Base-by-base conservation (phyloP, 2,113 vertebrate genomes). In the Brachypodius melanocephalos region DNA sequence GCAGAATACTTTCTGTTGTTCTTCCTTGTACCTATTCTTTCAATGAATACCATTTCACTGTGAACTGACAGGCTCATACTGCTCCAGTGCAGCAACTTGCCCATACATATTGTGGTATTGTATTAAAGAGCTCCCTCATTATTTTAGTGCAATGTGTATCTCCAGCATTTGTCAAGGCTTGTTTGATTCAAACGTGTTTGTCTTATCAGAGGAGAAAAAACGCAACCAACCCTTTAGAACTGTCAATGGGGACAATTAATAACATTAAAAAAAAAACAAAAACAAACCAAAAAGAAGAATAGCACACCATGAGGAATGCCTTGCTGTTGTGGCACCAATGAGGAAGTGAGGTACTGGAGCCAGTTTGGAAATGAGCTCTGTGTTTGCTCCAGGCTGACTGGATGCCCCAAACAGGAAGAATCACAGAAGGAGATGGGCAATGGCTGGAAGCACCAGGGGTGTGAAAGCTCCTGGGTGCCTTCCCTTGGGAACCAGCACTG, bases 121-220 rank as follows among this genome's bases (percentile, higher is more conserved):
- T 77, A 65, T 43, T 85, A 90, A 94, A 96, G 95, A 95, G 91
- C 80, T 97, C 80, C 61, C 85, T 95, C 93, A 65, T 95, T 95
- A 96, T 95, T 89, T 88, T 3, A 0, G 63, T 49, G 88, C 68
- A 49, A 67, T 49, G 76, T 95, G 48, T 67, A 95, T 95, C 95
- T 94, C 85, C 89, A 88, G 96, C 94, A 95, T 96, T 93, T 97
- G 97, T 97, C 94, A 95, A 97, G 97, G 96, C 97, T 97, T 97
- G 97, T 96, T 97, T 57, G 7, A 92, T 82, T 97, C 85, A 54
- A 63, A 91, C 14, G 0, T 63, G 75, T 81, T 94, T 84, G 85
- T 57, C 90, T 96, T 96, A 95, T 96, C 85, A 67, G 72, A 76
- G 68, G 34, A 34, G 15, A 46, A 89, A 93, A 74, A 93, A 79